phyloP scores from a whole-genome alignment of 2,113 vertebrate species.

The Percopsis transmontana region DNA sequence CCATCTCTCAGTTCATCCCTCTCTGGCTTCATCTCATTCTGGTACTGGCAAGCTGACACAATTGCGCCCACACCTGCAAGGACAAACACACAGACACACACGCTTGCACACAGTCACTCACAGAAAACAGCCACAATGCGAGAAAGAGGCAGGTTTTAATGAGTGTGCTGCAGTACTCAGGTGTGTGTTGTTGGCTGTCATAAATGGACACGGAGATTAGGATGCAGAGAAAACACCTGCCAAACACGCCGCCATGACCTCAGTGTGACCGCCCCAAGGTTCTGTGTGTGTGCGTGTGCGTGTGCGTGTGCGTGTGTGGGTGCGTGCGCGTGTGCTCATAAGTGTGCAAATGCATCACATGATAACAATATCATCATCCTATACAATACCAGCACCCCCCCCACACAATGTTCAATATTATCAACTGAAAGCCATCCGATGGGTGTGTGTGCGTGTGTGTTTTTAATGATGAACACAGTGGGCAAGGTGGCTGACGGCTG shows the following conservation, averaged over 20 bases:
- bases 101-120: background rate
- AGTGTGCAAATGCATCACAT: background rate
- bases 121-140: slow-evolving; percentile 5
- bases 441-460: slow-evolving; percentile 19
- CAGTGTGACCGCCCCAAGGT: slow-evolving; percentile 24
- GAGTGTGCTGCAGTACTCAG: slow-evolving; percentile 43
- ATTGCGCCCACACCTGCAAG: background rate
- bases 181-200: slow-evolving; percentile 45
- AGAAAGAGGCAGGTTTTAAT: slow-evolving; percentile 45
- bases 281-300: background rate
- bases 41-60: slow-evolving; percentile 9
- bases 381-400: slow-evolving; percentile 20
- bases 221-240: slow-evolving; percentile 42
- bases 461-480: slow-evolving; percentile 20
- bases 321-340: background rate
- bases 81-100: slow-evolving; percentile 16
- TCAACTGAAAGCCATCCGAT: slow-evolving; percentile 52
- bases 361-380: background rate
- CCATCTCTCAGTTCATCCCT: slow-evolving; percentile 4
- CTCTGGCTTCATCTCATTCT: slow-evolving; percentile 50
- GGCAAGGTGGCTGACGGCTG: background rate
- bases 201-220: slow-evolving; percentile 43
- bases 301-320: slow-evolving; percentile 2
- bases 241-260: slow-evolving; percentile 42
- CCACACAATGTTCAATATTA: background rate